Conservation (phyloP, 1,140 invertebrate genomes). For the Hylyphantes graminicola region DNA sequence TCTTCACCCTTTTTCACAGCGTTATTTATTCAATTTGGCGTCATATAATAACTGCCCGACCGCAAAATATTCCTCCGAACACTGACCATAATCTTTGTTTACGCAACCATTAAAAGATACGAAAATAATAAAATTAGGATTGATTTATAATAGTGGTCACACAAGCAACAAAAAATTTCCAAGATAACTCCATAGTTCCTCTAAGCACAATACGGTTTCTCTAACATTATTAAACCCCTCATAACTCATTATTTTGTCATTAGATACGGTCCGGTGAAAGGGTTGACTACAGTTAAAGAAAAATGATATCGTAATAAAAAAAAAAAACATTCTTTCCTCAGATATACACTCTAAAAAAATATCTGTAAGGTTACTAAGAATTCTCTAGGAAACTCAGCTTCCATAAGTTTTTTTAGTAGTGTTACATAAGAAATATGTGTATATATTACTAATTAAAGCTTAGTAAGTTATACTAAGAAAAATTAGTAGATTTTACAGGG, state of each 20-base stretch:
- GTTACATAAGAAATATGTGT: too few relatives aligned
- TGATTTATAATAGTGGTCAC: constrained; percentile 31
- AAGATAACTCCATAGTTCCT: constrained; percentile 42
- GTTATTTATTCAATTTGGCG: too few relatives aligned
- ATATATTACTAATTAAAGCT: too few relatives aligned
- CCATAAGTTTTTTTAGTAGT: too few relatives aligned
- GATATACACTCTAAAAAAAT: too few relatives aligned
- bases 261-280: constrained; percentile 44
- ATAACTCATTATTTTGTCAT: constrained; percentile 57
- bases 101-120: constrained; percentile 37
- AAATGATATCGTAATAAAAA: constrained; percentile 44
- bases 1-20: too few relatives aligned
- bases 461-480: too few relatives aligned
- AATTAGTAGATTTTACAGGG: too few relatives aligned
- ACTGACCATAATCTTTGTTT: constrained; percentile 32
- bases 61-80: constrained; percentile 10
- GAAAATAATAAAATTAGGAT: constrained; percentile 32
- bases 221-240: constrained; percentile 32
- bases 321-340: constrained; percentile 5
- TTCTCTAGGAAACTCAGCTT: too few relatives aligned
- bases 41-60: not conserved
- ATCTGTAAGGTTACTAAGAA: too few relatives aligned
- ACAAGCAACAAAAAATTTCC: constrained; percentile 18
- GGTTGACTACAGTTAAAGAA: constrained; percentile 47
- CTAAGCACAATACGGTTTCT: constrained; percentile 18